Percentiles rank a stretch among this genome's conserved stretches.
phyloP scores from a whole-genome alignment of 2,888 invertebrate species.

The Ypsolopha scabrella region DNA sequence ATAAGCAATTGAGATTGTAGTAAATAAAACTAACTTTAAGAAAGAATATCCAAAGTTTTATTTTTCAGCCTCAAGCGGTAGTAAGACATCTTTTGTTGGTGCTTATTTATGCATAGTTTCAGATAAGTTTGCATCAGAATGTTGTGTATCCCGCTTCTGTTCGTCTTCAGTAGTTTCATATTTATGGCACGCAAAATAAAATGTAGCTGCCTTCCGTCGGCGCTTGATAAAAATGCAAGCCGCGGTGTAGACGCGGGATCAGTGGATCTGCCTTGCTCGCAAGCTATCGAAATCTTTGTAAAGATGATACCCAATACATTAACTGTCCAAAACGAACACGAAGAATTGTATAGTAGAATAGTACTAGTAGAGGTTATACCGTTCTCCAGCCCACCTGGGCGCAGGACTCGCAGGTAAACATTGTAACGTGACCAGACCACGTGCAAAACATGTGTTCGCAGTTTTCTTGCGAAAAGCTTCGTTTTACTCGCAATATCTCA shows the following conservation, averaged over 20 bases:
- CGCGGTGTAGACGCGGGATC: slow-evolving; percentile 49
- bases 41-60: slow-evolving; percentile 23
- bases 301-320: not conserved
- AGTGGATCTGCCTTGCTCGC: not conserved
- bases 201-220: slow-evolving; percentile 55
- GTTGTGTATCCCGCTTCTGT: slow-evolving; percentile 46
- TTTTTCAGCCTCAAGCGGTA: slow-evolving; percentile 18
- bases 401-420: slow-evolving; percentile 63
- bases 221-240: slow-evolving; percentile 67
- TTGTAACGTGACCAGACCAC: slow-evolving; percentile 62
- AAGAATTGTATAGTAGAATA: not conserved
- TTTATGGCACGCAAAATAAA: slow-evolving; percentile 66
- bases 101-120: slow-evolving; percentile 63
- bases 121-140: slow-evolving; percentile 62
- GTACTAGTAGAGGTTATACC: slow-evolving; percentile 11
- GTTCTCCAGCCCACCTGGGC: slow-evolving; percentile 54
- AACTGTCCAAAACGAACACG: not conserved
- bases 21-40: too few relatives aligned
- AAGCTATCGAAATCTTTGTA: not conserved
- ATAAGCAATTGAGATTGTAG: too few relatives aligned
- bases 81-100: slow-evolving; percentile 33
- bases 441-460: slow-evolving; percentile 52
- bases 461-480: not conserved
- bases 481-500: not conserved
- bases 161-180: slow-evolving; percentile 54